phyloP scores from a whole-genome alignment of 2,113 vertebrate species.

The Tachycineta bicolor region DNA sequence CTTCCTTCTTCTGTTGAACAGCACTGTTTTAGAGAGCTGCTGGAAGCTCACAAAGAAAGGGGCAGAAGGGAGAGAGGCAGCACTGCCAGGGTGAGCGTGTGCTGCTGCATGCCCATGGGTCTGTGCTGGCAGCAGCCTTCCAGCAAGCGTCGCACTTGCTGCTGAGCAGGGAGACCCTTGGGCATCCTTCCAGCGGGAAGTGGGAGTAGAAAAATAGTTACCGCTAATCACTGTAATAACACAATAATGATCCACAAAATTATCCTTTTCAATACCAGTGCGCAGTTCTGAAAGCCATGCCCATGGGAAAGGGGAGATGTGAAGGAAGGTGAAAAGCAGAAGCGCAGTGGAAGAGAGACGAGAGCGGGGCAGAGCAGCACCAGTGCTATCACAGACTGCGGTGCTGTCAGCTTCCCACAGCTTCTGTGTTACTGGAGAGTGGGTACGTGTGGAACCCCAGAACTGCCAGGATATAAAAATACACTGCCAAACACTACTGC shows the following conservation, averaged over 20 bases:
- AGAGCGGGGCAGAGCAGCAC: fast-evolving
- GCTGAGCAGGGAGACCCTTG: background rate
- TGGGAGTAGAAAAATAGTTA: background rate
- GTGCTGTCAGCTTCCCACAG: background rate
- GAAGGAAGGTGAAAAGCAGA: background rate
- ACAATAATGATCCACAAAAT: conserved; percentile 28
- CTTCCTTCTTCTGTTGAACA: background rate
- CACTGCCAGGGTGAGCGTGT: fast-evolving
- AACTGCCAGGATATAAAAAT: background rate
- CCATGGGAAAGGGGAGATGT: background rate
- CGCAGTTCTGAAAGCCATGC: background rate
- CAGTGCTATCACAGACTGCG: background rate
- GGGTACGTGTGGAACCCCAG: background rate
- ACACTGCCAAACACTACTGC: background rate
- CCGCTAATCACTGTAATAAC: conserved; percentile 31
- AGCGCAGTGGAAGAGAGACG: background rate
- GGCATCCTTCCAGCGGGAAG: background rate
- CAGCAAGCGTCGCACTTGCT: background rate
- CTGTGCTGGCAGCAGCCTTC: background rate
- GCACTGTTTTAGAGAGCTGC: background rate
- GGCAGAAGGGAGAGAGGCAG: background rate
- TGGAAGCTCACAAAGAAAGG: background rate
- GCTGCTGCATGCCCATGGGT: fast-evolving
- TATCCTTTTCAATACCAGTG: background rate
- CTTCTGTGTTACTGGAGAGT: background rate